Evolutionary conservation across 2,888 invertebrate species (phyloP).

Genomic region (Latheticus oryzae): DNA sequence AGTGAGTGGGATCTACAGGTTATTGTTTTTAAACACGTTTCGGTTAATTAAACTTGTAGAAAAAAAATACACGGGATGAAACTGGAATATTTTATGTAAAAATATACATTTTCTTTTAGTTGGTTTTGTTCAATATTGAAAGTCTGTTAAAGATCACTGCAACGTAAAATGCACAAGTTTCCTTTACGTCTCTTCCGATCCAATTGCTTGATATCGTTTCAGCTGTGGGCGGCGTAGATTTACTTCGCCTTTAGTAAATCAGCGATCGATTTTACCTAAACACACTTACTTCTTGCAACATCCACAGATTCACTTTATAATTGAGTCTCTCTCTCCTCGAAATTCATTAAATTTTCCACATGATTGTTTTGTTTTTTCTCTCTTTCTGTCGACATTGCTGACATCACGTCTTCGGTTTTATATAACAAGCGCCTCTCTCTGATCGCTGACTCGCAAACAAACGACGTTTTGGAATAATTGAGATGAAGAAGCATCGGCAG

Average conservation of each 20-base stretch:
- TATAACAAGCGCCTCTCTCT: slow-evolving; percentile 24
- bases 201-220: neutral
- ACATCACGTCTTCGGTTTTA: slow-evolving; percentile 27
- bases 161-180: slow-evolving; percentile 13
- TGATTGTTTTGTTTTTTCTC: slow-evolving; percentile 16
- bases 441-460: slow-evolving; percentile 29
- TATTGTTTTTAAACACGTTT: slow-evolving; percentile 3
- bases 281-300: neutral
- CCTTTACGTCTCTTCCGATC: slow-evolving; percentile 9
- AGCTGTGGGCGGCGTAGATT: slow-evolving; percentile 1
- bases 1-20: neutral
- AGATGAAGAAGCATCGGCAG: neutral
- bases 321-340: slow-evolving; percentile 11
- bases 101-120: too few species aligned
- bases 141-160: slow-evolving; percentile 17
- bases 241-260: slow-evolving; percentile 4
- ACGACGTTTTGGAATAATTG: slow-evolving; percentile 24
- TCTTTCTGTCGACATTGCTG: slow-evolving; percentile 7
- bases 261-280: slow-evolving; percentile 3
- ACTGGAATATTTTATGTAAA: too few species aligned
- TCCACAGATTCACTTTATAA: slow-evolving; percentile 3
- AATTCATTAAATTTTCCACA: slow-evolving; percentile 19
- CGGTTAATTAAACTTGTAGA: slow-evolving; percentile 3
- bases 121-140: too few species aligned
- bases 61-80: too few species aligned